Evolutionary conservation across 2,888 invertebrate species (phyloP).

Genomic region (Sesia apiformis): DNA sequence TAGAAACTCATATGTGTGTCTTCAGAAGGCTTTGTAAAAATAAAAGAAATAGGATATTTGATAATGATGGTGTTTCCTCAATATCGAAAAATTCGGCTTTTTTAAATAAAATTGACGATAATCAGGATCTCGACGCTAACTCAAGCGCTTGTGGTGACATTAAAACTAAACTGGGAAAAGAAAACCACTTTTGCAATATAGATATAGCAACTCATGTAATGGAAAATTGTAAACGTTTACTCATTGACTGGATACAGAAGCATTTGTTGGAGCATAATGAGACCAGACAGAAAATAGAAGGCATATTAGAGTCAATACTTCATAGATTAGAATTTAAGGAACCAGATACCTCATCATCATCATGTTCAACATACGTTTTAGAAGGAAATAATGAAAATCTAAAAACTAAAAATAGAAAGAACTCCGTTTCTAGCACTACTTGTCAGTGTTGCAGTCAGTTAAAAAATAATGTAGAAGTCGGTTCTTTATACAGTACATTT

Average conservation of each 20-base stretch:
- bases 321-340: conserved; percentile 22
- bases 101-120: conserved; percentile 24
- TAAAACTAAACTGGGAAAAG: conserved; percentile 10
- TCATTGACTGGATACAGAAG: conserved; percentile 41
- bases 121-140: conserved; percentile 27
- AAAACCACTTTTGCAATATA: conserved; percentile 14
- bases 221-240: conserved; percentile 39
- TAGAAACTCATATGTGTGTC: conserved; percentile 53
- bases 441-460: neutral
- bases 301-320: conserved; percentile 38
- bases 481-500: neutral
- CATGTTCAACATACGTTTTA: conserved; percentile 36
- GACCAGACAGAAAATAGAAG: conserved; percentile 33
- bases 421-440: conserved; percentile 1
- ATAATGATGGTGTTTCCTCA: conserved; percentile 15
- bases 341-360: conserved; percentile 10
- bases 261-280: conserved; percentile 33
- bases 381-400: conserved; percentile 22
- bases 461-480: neutral
- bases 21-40: conserved; percentile 38
- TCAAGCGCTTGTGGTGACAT: conserved; percentile 41
- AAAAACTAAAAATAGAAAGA: conserved; percentile 25
- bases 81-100: conserved; percentile 33
- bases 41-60: conserved; percentile 26
- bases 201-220: conserved; percentile 38